Base-by-base conservation (phyloP, 37 sponge, comb jelly and placozoan species). In the Axinella damicornis region DNA sequence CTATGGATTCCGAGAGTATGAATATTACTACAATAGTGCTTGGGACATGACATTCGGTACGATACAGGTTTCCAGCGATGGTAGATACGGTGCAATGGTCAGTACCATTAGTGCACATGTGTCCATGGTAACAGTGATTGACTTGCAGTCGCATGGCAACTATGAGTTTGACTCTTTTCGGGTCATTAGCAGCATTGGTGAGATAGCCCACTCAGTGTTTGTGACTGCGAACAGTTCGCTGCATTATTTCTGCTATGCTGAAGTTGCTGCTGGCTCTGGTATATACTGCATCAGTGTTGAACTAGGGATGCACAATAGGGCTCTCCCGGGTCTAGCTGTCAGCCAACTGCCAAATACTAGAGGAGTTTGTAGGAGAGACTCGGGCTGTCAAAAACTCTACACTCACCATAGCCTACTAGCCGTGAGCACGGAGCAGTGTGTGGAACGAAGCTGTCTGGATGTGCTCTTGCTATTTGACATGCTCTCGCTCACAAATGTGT, bases 201-300 rank as follows among this genome's bases (percentile, higher is more conserved):
- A 12, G n/a, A 41, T 71, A 22, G 2, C 16, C 21, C 41, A 71
- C 1, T 38, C n/a, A 18, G 72, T 22, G 18, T 71, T 71, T 39
- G 72, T 71, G 22, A 41, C 20, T 39, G 53, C 52, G 1, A 22
- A 22, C 41, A 46, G 5, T 41, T 22, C 20, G 17, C 15, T 39
- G 2, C 72, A 71, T 19, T 71, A 71, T 21, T 46, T 41, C 25
- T 71, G 72, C 53, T 71, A 71, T 40, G 36, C 39, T 20, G 72
- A 71, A 41, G 5, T 4, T 17, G 25, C 4, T 14, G 4, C 5
- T 9, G 53, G 39, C 17, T 71, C 52, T 38, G 72, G 72, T 5
- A 41, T 71, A 14, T 2, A 35, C n/a, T 71, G 72, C 22, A 71
- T 71, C 13, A 5, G 39, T 46, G 53, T 71, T 2, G 72, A 71